Conservation (phyloP, 2,888 invertebrate genomes). For the Cephonodes hylas region DNA sequence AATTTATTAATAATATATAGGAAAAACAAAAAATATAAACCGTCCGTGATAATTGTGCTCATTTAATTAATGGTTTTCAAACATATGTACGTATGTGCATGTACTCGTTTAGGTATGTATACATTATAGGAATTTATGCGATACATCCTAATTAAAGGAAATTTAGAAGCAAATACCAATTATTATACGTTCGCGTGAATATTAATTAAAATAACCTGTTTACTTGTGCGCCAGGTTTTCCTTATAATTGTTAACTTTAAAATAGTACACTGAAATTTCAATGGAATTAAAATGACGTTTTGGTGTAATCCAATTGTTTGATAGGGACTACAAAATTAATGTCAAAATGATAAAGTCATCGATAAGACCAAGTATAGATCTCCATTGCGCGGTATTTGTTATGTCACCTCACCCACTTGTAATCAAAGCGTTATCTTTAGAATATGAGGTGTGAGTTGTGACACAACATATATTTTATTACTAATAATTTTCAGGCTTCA, state of each 20-base stretch:
- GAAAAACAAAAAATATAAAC: too few relatives aligned
- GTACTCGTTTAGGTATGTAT: background rate
- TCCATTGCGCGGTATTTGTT: slow-evolving; percentile 26
- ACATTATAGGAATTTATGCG: background rate
- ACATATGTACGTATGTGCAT: background rate
- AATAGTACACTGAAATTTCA: background rate
- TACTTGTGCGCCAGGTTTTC: background rate
- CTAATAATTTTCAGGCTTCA: background rate
- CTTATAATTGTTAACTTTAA: background rate
- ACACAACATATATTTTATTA: background rate
- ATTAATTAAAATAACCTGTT: background rate
- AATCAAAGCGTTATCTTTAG: slow-evolving; percentile 29
- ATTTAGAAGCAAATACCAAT: background rate
- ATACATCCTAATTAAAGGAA: background rate
- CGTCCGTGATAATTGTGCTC: too few relatives aligned
- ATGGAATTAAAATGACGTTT: background rate
- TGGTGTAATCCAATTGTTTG: background rate
- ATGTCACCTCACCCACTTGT: slow-evolving; percentile 23
- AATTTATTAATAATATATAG: too few relatives aligned
- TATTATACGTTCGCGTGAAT: background rate
- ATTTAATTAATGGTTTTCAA: too few relatives aligned
- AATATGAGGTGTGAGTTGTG: background rate
- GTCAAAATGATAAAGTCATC: slow-evolving; percentile 26
- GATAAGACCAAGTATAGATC: slow-evolving; percentile 25
- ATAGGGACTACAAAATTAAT: slow-evolving; percentile 21